Base-by-base conservation (phyloP, 2,888 invertebrate genomes). In the Cremastinae sp. region DNA sequence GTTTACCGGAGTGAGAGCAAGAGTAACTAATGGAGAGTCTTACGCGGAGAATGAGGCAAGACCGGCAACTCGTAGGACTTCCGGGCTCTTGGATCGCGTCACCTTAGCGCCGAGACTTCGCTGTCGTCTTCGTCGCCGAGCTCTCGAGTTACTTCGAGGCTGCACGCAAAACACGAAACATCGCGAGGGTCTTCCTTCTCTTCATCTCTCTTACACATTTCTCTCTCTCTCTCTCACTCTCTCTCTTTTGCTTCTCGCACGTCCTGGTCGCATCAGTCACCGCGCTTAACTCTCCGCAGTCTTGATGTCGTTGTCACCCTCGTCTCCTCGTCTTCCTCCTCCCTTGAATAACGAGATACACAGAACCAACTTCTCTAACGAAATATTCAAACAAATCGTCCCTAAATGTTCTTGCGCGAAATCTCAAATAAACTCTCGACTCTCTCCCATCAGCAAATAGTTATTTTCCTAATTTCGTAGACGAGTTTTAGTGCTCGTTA, bases 101-200 rank as follows among this genome's bases (percentile, higher is more conserved):
- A 74, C 74, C 77, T 77, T 71, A 79, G 76, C 79, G 81, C 81
- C 81, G 82, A 82, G 66, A 74, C 75, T 34, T 45, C 18, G 62
- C 56, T 61, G 74, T 71, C 66, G 47, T 41, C 59, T 36, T 54
- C 54, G 62, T 16, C 16, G 65, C 41, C 70, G 59, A 73, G 79
- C 49, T 76, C 77, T 80, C 79, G 73, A 73, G 77, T 80, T 80
- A 80, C 80, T 65, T n/a, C 59, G 73, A 54, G 78, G 77, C 70
- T 73, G 70, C 77, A 79, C 77, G 73, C 75, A 71, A 74, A 77
- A 74, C 76, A 76, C 73, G 76, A 65, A 73, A 76, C 68, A 73
- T 76, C 73, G 73, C 59, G 64, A 76, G 76, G 73, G 76, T 76
- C 76, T 76, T 76, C 75, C 49, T 49, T 71, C 72, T 41, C 54